phyloP scores from a whole-genome alignment of 1,140 invertebrate species.

The Bombus superbus region DNA sequence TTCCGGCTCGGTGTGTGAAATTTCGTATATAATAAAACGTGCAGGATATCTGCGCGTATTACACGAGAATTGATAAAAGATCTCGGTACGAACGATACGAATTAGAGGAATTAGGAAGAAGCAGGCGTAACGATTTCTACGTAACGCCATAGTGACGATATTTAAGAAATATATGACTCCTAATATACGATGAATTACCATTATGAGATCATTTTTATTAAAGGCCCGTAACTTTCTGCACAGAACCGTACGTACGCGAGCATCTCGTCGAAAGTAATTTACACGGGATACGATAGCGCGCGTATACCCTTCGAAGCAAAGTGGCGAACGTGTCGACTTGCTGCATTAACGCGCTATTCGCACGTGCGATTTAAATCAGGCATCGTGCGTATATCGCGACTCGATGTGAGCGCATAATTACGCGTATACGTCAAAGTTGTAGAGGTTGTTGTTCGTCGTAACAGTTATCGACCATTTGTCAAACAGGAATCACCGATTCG shows the following conservation, averaged over 20 bases:
- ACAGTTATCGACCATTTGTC: neutral
- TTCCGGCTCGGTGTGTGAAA: no score
- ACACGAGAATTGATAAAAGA: no score
- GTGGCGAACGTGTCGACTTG: neutral
- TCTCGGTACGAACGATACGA: accelerated
- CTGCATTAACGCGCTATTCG: neutral
- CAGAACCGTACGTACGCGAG: neutral
- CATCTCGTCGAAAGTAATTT: conserved; percentile 1
- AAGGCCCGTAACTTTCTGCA: no score
- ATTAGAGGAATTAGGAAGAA: no score
- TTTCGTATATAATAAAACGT: no score
- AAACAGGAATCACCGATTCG: neutral
- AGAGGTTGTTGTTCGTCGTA: neutral
- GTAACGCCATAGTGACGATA: no score
- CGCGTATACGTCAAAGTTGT: neutral
- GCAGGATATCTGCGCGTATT: no score
- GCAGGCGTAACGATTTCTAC: no score
- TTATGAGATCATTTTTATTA: no score
- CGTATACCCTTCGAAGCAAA: conserved; percentile 13
- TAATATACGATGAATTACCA: no score
- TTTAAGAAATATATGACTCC: no score
- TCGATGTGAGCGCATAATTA: neutral
- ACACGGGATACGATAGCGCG: neutral
- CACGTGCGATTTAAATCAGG: conserved; percentile 7
- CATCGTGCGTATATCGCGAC: neutral